Percentiles rank a stretch among this genome's conserved stretches.
Evolutionary conservation across 2,888 invertebrate species (phyloP).

Genomic region (Drosophila eohydei): DNA sequence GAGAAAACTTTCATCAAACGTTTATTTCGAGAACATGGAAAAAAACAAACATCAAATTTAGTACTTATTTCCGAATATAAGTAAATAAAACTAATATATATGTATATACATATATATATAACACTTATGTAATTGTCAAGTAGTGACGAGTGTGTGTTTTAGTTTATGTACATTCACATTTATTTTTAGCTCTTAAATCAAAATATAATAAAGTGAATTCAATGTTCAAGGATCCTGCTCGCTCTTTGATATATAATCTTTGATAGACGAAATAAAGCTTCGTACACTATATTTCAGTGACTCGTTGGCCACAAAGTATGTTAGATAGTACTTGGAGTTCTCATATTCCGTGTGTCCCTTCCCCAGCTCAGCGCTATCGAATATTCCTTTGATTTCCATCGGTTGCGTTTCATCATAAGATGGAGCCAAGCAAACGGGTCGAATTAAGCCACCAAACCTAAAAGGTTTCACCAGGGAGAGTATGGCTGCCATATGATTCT

Average conservation of each 20-base stretch:
- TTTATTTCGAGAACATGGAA: not conserved
- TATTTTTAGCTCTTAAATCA: slow-evolving; percentile 57
- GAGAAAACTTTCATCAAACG: slow-evolving; percentile 34
- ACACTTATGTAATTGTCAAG: slow-evolving; percentile 60
- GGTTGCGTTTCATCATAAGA: not conserved
- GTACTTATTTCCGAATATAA: slow-evolving; percentile 20
- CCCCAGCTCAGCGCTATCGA: not conserved
- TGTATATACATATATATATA: slow-evolving; percentile 29
- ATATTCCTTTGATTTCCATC: not conserved
- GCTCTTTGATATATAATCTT: not conserved
- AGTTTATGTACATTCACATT: slow-evolving; percentile 68
- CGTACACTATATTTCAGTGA: not conserved
- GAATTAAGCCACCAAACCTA: slow-evolving; percentile 33
- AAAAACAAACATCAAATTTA: slow-evolving; percentile 23
- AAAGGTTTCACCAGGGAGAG: slow-evolving; percentile 57
- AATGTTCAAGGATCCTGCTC: slow-evolving; percentile 58
- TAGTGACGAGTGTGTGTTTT: slow-evolving; percentile 60
- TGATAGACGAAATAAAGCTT: not conserved
- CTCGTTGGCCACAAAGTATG: slow-evolving; percentile 1
- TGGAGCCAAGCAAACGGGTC: slow-evolving; percentile 53
- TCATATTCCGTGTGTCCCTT: not conserved
- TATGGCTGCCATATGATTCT: slow-evolving; percentile 21
- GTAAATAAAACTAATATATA: slow-evolving; percentile 37
- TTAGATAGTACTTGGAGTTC: not conserved
- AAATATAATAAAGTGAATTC: slow-evolving; percentile 69